These are phyloP conservation scores for Autographa pulchrina DNA, from an alignment of 2,888 invertebrate genomes.

Conservation along the genomic window DNA sequence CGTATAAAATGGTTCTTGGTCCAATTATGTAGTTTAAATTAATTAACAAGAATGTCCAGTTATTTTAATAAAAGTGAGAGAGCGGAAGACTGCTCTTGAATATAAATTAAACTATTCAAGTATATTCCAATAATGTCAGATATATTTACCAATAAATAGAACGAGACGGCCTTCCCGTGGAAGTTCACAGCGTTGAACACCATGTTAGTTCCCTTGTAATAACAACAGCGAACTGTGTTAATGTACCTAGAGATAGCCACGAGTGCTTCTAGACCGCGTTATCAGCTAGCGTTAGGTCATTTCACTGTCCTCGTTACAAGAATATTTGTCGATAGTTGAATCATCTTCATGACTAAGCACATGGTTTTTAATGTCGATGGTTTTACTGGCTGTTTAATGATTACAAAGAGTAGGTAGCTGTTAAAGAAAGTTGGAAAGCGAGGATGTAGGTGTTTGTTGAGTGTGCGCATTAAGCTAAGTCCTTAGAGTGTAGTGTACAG, in stretches of 20 bases:
- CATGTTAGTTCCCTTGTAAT: constrained; percentile 66
- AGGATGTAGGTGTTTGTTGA: constrained; percentile 56
- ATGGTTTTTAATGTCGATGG: constrained; percentile 26
- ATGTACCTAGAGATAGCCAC: constrained; percentile 72
- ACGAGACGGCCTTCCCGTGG: constrained; percentile 60
- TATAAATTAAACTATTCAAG: constrained; percentile 1
- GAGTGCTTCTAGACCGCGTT: constrained; percentile 78
- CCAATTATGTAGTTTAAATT: constrained; percentile 55
- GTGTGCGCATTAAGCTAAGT: constrained; percentile 50
- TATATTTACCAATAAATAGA: constrained; percentile 65
- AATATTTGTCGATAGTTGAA: constrained; percentile 64
- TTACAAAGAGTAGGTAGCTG: constrained; percentile 30
- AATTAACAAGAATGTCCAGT: constrained; percentile 53
- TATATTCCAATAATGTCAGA: constrained; percentile 58
- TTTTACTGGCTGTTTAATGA: constrained; percentile 43
- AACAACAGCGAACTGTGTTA: constrained; percentile 69
- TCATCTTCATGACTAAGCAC: constrained; percentile 54
- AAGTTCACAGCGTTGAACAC: constrained; percentile 55
- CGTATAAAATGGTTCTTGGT: constrained; percentile 47
- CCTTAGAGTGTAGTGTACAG: constrained; percentile 54
- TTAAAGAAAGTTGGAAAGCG: constrained; percentile 62
- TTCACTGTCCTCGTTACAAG: constrained; percentile 79
- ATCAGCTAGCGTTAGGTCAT: constrained; percentile 82
- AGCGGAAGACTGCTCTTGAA: neutral
- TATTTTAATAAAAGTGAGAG: constrained; percentile 38